Evolutionary conservation across 2,113 vertebrate genomes (phyloP).

Genomic region (Perca schrenkii): DNA sequence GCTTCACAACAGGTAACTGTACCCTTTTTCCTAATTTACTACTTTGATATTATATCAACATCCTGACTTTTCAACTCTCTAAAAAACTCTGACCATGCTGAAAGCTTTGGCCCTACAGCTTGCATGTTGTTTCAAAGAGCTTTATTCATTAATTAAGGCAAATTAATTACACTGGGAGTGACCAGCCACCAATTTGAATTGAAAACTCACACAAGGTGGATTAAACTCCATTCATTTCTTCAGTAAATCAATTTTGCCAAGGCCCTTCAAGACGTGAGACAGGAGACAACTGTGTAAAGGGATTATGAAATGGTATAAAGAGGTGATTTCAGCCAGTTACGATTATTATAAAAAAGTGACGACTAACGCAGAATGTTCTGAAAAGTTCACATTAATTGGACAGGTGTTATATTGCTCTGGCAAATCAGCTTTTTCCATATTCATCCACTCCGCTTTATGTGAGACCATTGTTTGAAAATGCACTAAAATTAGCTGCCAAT

Average conservation of each 20-base stretch:
- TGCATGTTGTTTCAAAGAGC: slow-evolving; percentile 44
- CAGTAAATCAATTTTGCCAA: slow-evolving; percentile 73
- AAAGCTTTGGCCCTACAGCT: slow-evolving; percentile 25
- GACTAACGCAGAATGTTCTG: slow-evolving; percentile 62
- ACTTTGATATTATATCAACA: slow-evolving; percentile 24
- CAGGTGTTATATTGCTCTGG: slow-evolving; percentile 75
- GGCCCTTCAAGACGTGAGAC: slow-evolving; percentile 47
- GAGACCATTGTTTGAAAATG: slow-evolving; percentile 63
- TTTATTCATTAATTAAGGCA: slow-evolving; percentile 71
- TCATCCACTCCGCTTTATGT: slow-evolving; percentile 36
- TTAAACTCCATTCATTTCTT: slow-evolving; percentile 77
- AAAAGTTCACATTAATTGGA: slow-evolving; percentile 85
- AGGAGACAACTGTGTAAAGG: slow-evolving; percentile 74
- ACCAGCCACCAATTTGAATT: slow-evolving; percentile 57
- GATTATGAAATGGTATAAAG: slow-evolving; percentile 70
- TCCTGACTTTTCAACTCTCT: not conserved
- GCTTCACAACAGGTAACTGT: slow-evolving; percentile 72
- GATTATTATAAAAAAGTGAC: slow-evolving; percentile 72
- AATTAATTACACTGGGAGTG: slow-evolving; percentile 65
- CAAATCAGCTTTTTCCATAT: slow-evolving; percentile 63
- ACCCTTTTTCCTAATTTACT: slow-evolving; percentile 50
- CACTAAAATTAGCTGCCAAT: slow-evolving; percentile 76
- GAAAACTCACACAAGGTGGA: slow-evolving; percentile 67
- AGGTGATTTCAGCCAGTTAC: slow-evolving; percentile 65
- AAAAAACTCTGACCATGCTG: not conserved